Percentiles rank a stretch among this genome's conserved stretches.
phyloP scores from a whole-genome alignment of 2,797 vertebrate species.

The Sebastes taczanowskii region DNA sequence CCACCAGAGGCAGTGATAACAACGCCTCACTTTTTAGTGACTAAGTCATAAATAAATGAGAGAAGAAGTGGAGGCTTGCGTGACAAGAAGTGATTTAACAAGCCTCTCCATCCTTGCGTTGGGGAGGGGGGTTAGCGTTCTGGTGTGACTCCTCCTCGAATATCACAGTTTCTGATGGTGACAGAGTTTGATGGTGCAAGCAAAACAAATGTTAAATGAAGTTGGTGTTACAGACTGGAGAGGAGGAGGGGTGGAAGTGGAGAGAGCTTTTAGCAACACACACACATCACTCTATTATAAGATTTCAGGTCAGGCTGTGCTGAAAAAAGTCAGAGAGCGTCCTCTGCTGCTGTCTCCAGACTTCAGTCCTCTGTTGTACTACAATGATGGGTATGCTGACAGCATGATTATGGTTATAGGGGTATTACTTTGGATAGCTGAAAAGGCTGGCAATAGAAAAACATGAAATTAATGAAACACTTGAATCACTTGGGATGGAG shows the following conservation, averaged over 20 bases:
- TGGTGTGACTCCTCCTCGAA: constrained; percentile 52
- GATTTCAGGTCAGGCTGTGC: constrained; percentile 41
- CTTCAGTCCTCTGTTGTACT: constrained; percentile 6
- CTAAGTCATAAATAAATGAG: constrained; percentile 71
- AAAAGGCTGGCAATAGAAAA: neutral
- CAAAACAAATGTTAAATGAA: constrained; percentile 71
- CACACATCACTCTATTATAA: constrained; percentile 35
- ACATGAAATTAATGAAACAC: neutral
- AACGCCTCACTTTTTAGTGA: constrained; percentile 36
- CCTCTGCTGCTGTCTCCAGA: constrained; percentile 63
- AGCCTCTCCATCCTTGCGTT: constrained; percentile 39
- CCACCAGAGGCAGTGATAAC: constrained; percentile 21
- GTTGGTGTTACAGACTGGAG: constrained; percentile 43
- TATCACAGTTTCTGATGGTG: constrained; percentile 68
- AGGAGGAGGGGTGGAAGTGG: constrained; percentile 10
- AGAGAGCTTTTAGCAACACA: constrained; percentile 50
- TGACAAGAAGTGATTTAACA: constrained; percentile 76
- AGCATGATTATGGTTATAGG: neutral
- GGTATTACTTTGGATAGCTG: neutral
- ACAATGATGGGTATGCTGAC: neutral
- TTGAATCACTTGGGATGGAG: neutral
- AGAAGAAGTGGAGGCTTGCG: constrained; percentile 65
- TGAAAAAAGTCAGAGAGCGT: constrained; percentile 58
- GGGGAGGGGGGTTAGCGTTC: constrained; percentile 22
- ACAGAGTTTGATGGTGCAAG: constrained; percentile 64